Evolutionary conservation across 2,113 vertebrate genomes (phyloP), one percentile per base, ranked within the genome.

Genomic region (Lucifuga dentata): DNA sequence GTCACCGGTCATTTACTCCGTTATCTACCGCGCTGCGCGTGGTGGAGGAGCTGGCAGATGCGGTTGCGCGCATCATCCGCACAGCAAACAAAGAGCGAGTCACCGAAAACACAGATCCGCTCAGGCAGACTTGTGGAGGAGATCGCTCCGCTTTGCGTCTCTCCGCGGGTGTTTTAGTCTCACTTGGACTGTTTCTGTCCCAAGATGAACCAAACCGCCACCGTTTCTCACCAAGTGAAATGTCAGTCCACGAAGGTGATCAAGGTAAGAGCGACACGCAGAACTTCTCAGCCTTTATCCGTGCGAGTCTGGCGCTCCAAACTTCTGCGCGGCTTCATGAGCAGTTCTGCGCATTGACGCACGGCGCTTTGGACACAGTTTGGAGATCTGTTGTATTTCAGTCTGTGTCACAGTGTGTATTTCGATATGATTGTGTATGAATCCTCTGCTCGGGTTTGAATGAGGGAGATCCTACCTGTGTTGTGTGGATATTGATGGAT

Each of bases 161-260:
- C 46, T 62, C 11, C 0, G 2, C 52, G 19, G 56, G 64, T 23
- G 32, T 16, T 66, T 43, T 26, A 3, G n/a, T 43, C 35, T 60
- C 33, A 41, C 44, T 70, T 46, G 71, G 48, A 63, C 57, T 38
- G 68, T 44, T 58, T 32, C 53, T n/a, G 32, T 82, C 90, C 83
- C 90, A 94, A 74, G 50, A 96, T 96, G 95, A 96, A 96, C 90
- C 95, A 96, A 87, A 95, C 95, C 35, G 95, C 94, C 73, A 92
- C 89, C 19, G 94, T 96, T 33, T 95, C 95, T 73, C 95, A 96
- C 83, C 95, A 96, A 43, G 93, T 95, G 53, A 94, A 94, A 80
- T 95, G 94, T 80, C 94, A 95, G 63, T 86, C 95, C 21, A 80
- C 94, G 0, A 94, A 95, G 72, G 57, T 83, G 41, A 93, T 95